phyloP scores from a whole-genome alignment of 1,140 invertebrate species.

The Liolophura sinensis region DNA sequence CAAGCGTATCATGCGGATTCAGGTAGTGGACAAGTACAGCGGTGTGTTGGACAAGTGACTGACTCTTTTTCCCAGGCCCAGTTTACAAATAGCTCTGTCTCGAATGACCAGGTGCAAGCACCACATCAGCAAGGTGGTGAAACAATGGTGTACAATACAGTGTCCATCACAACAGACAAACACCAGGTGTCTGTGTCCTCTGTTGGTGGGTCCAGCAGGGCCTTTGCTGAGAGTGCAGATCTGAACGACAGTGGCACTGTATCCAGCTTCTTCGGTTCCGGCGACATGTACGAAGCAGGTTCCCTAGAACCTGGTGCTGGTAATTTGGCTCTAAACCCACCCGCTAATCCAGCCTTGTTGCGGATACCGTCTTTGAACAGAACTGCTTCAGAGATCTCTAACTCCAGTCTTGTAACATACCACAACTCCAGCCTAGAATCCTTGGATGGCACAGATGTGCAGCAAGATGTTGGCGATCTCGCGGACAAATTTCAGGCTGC shows the following conservation, averaged over 20 bases:
- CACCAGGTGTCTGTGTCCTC: too few relatives aligned
- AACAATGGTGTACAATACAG: background rate
- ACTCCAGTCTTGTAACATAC: conserved; percentile 20
- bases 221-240: too few relatives aligned
- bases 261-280: conserved; percentile 14
- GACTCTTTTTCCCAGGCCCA: background rate
- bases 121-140: background rate
- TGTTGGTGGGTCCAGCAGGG: too few relatives aligned
- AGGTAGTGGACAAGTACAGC: too few relatives aligned
- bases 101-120: background rate
- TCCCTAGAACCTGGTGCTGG: background rate
- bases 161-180: background rate
- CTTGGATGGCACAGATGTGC: background rate
- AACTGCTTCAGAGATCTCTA: conserved; percentile 29
- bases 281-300: background rate
- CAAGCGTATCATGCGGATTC: too few relatives aligned
- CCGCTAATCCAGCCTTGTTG: conserved; percentile 2
- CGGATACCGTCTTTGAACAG: conserved; percentile 15
- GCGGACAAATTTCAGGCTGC: background rate
- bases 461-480: background rate
- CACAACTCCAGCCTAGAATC: background rate
- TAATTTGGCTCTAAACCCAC: background rate
- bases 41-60: background rate
- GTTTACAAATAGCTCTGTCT: background rate
- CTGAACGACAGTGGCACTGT: conserved; percentile 13